phyloP scores from a whole-genome alignment of 2,113 vertebrate species.

The Prietella phreatophila region DNA sequence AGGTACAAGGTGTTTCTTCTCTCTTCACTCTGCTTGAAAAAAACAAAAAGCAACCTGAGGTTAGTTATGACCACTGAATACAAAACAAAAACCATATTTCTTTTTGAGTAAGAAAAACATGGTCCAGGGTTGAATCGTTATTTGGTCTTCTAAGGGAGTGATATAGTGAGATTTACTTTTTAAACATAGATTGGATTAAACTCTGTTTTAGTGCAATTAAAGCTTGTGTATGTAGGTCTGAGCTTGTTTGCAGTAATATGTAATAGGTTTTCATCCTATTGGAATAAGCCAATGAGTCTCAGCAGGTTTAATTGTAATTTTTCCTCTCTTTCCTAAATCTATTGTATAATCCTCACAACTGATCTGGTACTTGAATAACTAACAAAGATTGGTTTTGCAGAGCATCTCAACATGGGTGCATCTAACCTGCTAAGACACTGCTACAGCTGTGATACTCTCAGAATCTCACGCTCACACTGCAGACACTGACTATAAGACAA shows the following conservation, averaged over 20 bases:
- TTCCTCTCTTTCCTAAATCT: neutral
- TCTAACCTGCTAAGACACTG: neutral
- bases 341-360: neutral
- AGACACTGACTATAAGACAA: neutral
- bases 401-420: neutral
- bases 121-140: no score
- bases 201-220: neutral
- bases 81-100: neutral
- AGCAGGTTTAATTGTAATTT: neutral
- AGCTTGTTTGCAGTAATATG: neutral
- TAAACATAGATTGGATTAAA: neutral
- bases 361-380: neutral
- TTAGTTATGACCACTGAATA: neutral
- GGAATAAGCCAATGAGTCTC: neutral
- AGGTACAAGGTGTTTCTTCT: slow-evolving; percentile 61
- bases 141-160: neutral
- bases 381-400: neutral
- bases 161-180: neutral
- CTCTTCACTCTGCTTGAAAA: neutral
- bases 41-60: neutral
- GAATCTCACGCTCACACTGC: neutral
- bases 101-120: neutral
- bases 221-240: neutral
- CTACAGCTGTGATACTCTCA: neutral
- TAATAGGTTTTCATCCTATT: neutral